These are phyloP conservation scores for Enteromius unitaeniatus DNA, from an alignment of 2,797 vertebrate species.

Conservation along the genomic window DNA sequence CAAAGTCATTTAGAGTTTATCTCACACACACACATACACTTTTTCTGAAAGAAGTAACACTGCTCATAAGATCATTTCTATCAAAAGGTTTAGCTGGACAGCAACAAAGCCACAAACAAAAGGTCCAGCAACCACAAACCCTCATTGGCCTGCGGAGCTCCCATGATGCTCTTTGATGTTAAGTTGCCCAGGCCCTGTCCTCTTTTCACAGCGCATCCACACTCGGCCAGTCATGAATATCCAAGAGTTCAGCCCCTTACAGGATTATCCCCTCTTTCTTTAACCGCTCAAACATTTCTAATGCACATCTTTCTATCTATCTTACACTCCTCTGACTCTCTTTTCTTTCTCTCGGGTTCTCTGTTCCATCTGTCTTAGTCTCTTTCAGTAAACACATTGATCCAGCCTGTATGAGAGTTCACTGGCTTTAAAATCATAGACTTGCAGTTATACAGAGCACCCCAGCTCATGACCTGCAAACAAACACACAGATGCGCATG, in stretches of 20 bases:
- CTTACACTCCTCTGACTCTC: slow-evolving; percentile 60
- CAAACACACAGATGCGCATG: neutral
- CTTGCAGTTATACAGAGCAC: slow-evolving; percentile 54
- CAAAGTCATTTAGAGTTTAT: slow-evolving; percentile 50
- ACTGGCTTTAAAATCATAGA: slow-evolving; percentile 72
- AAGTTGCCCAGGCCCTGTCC: slow-evolving; percentile 80
- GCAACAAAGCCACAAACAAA: slow-evolving; percentile 51
- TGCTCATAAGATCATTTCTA: slow-evolving; percentile 58
- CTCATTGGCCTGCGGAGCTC: slow-evolving; percentile 60
- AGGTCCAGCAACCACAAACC: slow-evolving; percentile 48
- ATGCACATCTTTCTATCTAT: slow-evolving; percentile 64
- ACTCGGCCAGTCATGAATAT: slow-evolving; percentile 84
- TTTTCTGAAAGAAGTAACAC: slow-evolving; percentile 31
- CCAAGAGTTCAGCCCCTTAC: slow-evolving; percentile 82
- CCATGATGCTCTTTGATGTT: slow-evolving; percentile 80
- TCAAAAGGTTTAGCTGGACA: slow-evolving; percentile 55
- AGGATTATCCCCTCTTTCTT: slow-evolving; percentile 83
- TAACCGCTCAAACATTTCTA: slow-evolving; percentile 77
- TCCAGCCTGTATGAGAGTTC: slow-evolving; percentile 74
- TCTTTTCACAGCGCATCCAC: slow-evolving; percentile 76
- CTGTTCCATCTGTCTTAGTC: slow-evolving; percentile 76
- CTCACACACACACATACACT: slow-evolving; percentile 21
- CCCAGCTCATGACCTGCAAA: slow-evolving; percentile 41
- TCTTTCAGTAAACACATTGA: slow-evolving; percentile 76
- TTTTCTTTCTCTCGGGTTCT: slow-evolving; percentile 62